phyloP scores from a whole-genome alignment of 1,140 invertebrate genomes.

The Hyles euphorbiae region DNA sequence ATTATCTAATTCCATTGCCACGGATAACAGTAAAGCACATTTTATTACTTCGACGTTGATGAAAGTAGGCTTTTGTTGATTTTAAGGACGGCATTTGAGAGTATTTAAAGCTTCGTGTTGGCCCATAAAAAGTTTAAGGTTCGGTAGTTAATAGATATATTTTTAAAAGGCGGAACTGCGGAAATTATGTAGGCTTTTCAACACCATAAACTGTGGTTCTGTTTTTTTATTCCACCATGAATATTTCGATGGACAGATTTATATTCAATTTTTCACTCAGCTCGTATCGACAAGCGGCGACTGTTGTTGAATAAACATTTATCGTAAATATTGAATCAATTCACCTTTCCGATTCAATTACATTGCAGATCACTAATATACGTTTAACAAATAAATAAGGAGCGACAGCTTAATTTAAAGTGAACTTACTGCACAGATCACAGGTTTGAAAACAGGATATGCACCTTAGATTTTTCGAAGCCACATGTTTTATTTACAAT shows the following conservation, averaged over 20 bases:
- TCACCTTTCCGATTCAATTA: too few relatives aligned
- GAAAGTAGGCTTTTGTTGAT: slow-evolving; percentile 70
- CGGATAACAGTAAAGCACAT: slow-evolving; percentile 63
- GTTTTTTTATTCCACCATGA: slow-evolving; percentile 7
- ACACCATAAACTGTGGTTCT: slow-evolving; percentile 10
- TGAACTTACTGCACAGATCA: too few relatives aligned
- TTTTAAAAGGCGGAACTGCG: slow-evolving; percentile 28
- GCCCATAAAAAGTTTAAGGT: slow-evolving; percentile 47
- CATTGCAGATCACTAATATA: too few relatives aligned
- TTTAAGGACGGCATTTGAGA: slow-evolving; percentile 61
- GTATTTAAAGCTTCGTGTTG: slow-evolving; percentile 58
- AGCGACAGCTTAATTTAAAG: too few relatives aligned
- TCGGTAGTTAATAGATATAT: slow-evolving; percentile 32
- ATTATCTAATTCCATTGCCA: slow-evolving; percentile 61
- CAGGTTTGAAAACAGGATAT: too few relatives aligned
- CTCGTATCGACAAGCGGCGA: too few relatives aligned
- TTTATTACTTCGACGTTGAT: slow-evolving; percentile 65
- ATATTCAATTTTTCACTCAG: background rate
- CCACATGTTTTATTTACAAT: too few relatives aligned
- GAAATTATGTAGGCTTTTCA: slow-evolving; percentile 14
- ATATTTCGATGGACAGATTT: slow-evolving; percentile 11
- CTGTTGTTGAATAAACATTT: too few relatives aligned
- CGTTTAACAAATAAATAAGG: too few relatives aligned
- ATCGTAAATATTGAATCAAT: too few relatives aligned
- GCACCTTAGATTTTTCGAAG: too few relatives aligned